A percentile compares a stretch with the other conserved stretches of the same genome.
Evolutionary conservation across 1,140 invertebrate species (phyloP).

Genomic region (Solen grandis): DNA sequence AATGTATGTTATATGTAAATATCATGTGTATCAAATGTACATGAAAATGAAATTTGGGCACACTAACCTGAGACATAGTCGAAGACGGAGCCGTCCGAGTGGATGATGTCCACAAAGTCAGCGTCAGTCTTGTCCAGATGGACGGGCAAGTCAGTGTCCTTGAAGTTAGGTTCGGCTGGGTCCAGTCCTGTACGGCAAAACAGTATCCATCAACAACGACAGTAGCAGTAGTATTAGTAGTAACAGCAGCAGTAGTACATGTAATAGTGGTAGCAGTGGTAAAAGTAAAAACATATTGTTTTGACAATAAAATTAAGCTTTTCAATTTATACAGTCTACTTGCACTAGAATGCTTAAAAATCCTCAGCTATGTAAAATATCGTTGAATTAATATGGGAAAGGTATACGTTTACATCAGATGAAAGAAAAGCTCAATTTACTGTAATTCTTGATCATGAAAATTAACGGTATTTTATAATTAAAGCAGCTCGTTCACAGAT

Average conservation of each 20-base stretch:
- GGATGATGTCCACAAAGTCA: constrained; percentile 85
- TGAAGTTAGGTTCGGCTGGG: constrained; percentile 95
- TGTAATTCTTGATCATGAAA: too few species aligned
- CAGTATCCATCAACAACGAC: not conserved
- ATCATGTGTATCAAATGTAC: too few species aligned
- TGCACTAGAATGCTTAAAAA: not conserved
- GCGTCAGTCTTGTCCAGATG: constrained; percentile 92
- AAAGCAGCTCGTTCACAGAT: too few species aligned
- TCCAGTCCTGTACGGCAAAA: constrained; percentile 86
- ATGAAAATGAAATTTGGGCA: too few species aligned
- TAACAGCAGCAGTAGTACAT: not conserved
- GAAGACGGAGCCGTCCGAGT: constrained; percentile 87
- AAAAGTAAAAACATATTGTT: not conserved
- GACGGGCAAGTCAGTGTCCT: constrained; percentile 89
- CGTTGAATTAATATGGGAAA: too few species aligned
- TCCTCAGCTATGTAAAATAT: too few species aligned
- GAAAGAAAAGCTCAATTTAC: too few species aligned
- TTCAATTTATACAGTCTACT: not conserved
- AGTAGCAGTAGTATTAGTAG: not conserved
- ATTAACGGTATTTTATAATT: too few species aligned
- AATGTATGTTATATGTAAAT: too few species aligned
- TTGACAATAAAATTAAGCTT: not conserved
- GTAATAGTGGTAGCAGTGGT: not conserved
- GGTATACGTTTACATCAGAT: too few species aligned
- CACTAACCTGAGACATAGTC: constrained; percentile 50